Evolutionary conservation across 2,888 invertebrate genomes (phyloP), one percentile per base, ranked within the genome.

Genomic region (Aphodius granarius): DNA sequence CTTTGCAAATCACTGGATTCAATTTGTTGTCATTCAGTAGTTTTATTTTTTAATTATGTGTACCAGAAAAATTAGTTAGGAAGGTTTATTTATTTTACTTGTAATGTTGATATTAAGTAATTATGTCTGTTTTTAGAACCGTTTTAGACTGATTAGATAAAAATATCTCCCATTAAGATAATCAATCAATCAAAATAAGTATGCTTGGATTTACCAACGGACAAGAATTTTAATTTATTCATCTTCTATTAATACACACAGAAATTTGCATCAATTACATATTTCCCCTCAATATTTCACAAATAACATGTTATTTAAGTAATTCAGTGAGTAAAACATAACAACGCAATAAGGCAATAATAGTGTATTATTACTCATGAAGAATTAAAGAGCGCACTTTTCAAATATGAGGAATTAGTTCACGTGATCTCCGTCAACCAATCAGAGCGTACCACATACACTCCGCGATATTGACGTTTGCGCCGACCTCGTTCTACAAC

Each of bases 381-480:
- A 9, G 13, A 43, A 43, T 43, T 43, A 43, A 43, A 43, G 2
- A 3, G 43, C 43, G 43, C 43, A 43, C 43, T 43, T 43, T 43
- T 43, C 13, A 43, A 43, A 43, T 43, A 43, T 43, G 43, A n/a
- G n/a, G n/a, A n/a, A n/a, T n/a, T n/a, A n/a, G n/a, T n/a, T n/a
- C n/a, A n/a, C n/a, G 62, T 66, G 73, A 73, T 62, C 21, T 13
- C n/a, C 5, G 13, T 17, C 63, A 6, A 3, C 73, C 76, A 76
- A 76, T 76, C 63, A 20, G 5, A 70, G 62, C 17, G n/a, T 5
- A 73, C 77, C 77, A 77, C 77, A 75, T 77, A 77, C 71, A 43
- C 66, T n/a, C 43, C 13, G 23, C 19, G 19, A 23, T 20, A 63
- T 75, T 66, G 74, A 76, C 74, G 74, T 65, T 62, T 9, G 15